Base-by-base conservation (phyloP, 2,888 invertebrate species). In the Agrotis clavis region DNA sequence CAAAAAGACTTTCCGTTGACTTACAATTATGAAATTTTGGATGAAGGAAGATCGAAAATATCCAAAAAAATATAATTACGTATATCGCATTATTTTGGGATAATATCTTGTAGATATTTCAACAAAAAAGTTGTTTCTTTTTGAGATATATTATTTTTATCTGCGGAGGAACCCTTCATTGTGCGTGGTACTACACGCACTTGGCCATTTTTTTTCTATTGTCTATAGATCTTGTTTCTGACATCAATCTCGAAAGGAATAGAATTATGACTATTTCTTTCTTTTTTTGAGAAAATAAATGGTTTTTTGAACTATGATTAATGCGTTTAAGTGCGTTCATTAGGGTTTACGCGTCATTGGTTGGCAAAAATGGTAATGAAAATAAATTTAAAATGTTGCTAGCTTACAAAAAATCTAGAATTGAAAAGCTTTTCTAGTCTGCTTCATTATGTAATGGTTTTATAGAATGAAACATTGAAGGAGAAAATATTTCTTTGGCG, bases 161-260 rank as follows among this genome's bases (percentile, higher is more conserved):
- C n/a, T n/a, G 41, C 11, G 41, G 41, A 41, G 41, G 41, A 41
- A 41, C 11, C 2, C 41, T 11, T 41, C 41, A 41, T 41, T 0
- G 41, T 41, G 41, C 41, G 41, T 41, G 11, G 41, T 41, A 9
- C 41, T 9, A 41, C 41, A 41, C 41, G 41, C 41, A 41, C 41
- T 41, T 41, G 11, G 11, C 41, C 41, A 2, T 1, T 41, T 41
- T 41, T 41, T 41, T 41, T 11, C 71, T 61, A 21, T 57, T 63
- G 47, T 77, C 35, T 53, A 67, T 67, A 62, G 69, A 68, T 77
- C 57, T 67, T 67, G 63, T 79, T 51, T 72, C 69, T 67, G 74
- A 64, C 83, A 82, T 82, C 59, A 69, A 62, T 69, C 71, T 56
- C 57, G 30, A 41, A 50, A 13, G 50, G 60, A 48, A 66, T 69